Evolutionary conservation across 1,140 invertebrate species (phyloP).

Genomic region (Chrysoperla carnea): DNA sequence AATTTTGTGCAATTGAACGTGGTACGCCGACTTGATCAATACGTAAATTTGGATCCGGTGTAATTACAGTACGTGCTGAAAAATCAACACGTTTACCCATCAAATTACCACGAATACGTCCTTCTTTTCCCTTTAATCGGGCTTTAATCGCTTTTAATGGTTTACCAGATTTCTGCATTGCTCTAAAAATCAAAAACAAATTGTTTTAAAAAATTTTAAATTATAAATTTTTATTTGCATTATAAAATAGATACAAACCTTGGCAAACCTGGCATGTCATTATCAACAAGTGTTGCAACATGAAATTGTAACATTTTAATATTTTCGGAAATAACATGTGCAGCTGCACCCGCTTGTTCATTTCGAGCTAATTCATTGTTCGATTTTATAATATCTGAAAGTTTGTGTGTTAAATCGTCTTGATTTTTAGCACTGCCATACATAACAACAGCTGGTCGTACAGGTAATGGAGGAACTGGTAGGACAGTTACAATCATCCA

Average conservation of each 20-base stretch:
- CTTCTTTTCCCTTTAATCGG: conserved; percentile 86
- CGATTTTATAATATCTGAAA: conserved; percentile 96
- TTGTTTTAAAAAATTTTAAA: conserved; percentile 4
- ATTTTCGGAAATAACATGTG: conserved; percentile 92
- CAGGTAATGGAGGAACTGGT: conserved; percentile 87
- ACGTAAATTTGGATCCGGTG: conserved; percentile 94
- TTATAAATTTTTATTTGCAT: conserved; percentile 1
- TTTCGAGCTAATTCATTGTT: conserved; percentile 95
- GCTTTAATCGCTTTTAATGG: conserved; percentile 96
- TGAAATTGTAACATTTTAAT: conserved; percentile 98
- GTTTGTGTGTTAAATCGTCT: conserved; percentile 98
- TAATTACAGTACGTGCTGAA: conserved; percentile 97
- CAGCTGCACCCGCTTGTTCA: conserved; percentile 89
- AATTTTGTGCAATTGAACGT: conserved; percentile 93
- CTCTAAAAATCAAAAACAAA: conserved; percentile 31
- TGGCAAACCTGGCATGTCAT: conserved; percentile 96
- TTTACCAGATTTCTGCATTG: conserved; percentile 97
- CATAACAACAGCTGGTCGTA: conserved; percentile 96
- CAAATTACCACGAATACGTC: conserved; percentile 92
- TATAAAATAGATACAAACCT: conserved; percentile 26
- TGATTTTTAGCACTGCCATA: conserved; percentile 96
- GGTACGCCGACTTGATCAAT: conserved; percentile 99
- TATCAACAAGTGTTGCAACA: conserved; percentile 94
- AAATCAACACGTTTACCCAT: conserved; percentile 99
- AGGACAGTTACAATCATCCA: conserved; percentile 98